A percentile compares a stretch with the other conserved stretches of the same genome.
phyloP scores from a whole-genome alignment of 2,888 invertebrate species.

The Acleris sparsana region DNA sequence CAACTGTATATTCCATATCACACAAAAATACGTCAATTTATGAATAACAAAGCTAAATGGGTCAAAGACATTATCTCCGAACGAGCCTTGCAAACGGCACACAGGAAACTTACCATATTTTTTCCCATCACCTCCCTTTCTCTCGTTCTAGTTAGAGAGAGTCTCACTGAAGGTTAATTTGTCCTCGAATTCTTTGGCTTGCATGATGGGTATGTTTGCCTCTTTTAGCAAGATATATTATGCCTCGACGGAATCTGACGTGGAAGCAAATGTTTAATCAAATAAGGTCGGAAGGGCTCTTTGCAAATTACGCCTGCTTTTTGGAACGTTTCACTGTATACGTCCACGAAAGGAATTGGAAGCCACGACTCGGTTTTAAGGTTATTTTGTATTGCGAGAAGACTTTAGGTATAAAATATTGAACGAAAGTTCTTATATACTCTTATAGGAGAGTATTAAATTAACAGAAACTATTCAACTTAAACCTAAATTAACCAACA shows the following conservation, averaged over 20 bases:
- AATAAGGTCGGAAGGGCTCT: conserved; percentile 33
- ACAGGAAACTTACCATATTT: no score
- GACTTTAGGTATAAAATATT: no score
- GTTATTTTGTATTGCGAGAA: no score
- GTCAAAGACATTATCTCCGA: conserved; percentile 34
- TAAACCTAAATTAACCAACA: no score
- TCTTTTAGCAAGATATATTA: conserved; percentile 37
- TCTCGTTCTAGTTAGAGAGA: no score
- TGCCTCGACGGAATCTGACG: conserved; percentile 24
- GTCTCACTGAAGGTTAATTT: no score
- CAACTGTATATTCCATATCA: neutral
- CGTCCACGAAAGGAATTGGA: neutral
- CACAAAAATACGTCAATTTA: conserved; percentile 22
- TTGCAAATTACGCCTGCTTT: conserved; percentile 27
- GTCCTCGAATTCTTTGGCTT: no score
- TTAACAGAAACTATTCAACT: no score
- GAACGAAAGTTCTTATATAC: no score
- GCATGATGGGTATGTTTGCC: conserved; percentile 23
- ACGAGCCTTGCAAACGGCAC: neutral
- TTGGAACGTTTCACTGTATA: conserved; percentile 17
- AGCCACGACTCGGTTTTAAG: no score
- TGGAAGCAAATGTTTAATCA: conserved; percentile 35
- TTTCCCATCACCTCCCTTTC: no score
- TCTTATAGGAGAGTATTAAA: no score
- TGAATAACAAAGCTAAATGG: conserved; percentile 30